Base-by-base conservation (phyloP, 2,888 invertebrate genomes). In the Synergus itoensis region DNA sequence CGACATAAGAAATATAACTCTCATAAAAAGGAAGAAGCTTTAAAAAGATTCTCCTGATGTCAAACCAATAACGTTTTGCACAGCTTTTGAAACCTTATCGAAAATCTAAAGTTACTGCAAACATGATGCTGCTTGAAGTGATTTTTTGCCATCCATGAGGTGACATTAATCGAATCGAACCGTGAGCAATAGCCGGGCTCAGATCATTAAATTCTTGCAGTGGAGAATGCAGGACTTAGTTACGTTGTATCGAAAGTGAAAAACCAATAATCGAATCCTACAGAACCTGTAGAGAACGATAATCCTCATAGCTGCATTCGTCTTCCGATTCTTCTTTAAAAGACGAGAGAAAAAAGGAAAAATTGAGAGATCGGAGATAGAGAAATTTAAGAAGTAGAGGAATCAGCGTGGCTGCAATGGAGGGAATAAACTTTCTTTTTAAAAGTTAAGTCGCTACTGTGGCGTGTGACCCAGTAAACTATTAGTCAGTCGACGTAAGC, bases 211-310 rank as follows among this genome's bases (percentile, higher is more conserved):
- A 69, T 69, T 69, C 14, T 28, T 69, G 28, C 69, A 41, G 9
- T 21, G 67, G 21, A 67, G 45, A 45, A 45, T 21, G n/a, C 16
- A 67, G 21, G 14, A 28, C 45, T 48, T 48, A 36, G 36, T 69
- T 69, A 48, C 48, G 41, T n/a, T n/a, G 64, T 64, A 41, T 64
- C 64, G n/a, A 41, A 8, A 40, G 64, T 64, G 9, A 4, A 41
- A 16, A 64, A 40, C 36, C 43, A 69, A 48, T 69, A 69, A 69
- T 48, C 48, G 48, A 69, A 69, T 69, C 8, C 69, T 48, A 48
- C 28, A 69, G 69, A 28, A 28, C 48, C 28, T 69, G 69, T 28
- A 69, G 11, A 16, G 18, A 64, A 64, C 11, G 40, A n/a, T 64
- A 40, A 64, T 64, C 64, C 64, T 64, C 36, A 64, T 41, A 18